These are phyloP conservation scores for Periophthalmus magnuspinnatus DNA, from an alignment of 2,797 vertebrate species.

Conservation along the genomic window DNA sequence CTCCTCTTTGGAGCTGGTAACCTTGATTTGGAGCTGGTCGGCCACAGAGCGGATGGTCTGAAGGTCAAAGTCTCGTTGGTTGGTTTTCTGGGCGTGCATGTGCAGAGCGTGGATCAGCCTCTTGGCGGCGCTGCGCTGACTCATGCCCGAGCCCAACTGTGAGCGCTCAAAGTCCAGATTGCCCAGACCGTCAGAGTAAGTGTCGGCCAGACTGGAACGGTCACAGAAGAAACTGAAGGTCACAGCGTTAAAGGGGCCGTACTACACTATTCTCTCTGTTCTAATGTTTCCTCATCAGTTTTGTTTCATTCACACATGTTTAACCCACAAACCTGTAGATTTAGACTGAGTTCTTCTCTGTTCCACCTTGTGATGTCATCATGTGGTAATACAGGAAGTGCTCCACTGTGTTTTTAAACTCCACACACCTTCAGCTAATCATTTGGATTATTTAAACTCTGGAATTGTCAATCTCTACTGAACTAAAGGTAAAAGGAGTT, in stretches of 20 bases:
- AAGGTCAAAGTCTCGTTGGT: constrained; percentile 87
- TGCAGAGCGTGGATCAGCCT: constrained; percentile 88
- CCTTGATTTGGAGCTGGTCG: constrained; percentile 84
- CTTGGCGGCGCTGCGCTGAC: constrained; percentile 89
- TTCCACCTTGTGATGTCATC: too few relatives aligned
- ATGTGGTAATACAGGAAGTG: too few relatives aligned
- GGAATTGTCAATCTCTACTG: too few relatives aligned
- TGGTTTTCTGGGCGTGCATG: constrained; percentile 85
- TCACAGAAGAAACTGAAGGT: not conserved
- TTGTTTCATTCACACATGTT: too few relatives aligned
- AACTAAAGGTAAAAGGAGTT: too few relatives aligned
- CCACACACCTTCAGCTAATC: too few relatives aligned
- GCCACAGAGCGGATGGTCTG: constrained; percentile 86
- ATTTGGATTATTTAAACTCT: too few relatives aligned
- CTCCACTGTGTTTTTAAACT: too few relatives aligned
- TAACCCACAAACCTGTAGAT: too few relatives aligned
- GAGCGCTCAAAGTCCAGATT: constrained; percentile 94
- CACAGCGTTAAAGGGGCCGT: not conserved
- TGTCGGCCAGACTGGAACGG: constrained; percentile 86
- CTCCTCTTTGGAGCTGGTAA: constrained; percentile 46
- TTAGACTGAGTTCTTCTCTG: too few relatives aligned
- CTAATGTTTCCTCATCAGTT: too few relatives aligned
- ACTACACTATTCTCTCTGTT: too few relatives aligned
- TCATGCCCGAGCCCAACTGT: constrained; percentile 95
- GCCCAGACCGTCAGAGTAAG: constrained; percentile 93